A percentile compares a stretch with the other conserved stretches of the same genome.
These are phyloP conservation scores for Cichlasoma orientale DNA, from an alignment of 2,797 vertebrate genomes.

Conservation along the genomic window DNA sequence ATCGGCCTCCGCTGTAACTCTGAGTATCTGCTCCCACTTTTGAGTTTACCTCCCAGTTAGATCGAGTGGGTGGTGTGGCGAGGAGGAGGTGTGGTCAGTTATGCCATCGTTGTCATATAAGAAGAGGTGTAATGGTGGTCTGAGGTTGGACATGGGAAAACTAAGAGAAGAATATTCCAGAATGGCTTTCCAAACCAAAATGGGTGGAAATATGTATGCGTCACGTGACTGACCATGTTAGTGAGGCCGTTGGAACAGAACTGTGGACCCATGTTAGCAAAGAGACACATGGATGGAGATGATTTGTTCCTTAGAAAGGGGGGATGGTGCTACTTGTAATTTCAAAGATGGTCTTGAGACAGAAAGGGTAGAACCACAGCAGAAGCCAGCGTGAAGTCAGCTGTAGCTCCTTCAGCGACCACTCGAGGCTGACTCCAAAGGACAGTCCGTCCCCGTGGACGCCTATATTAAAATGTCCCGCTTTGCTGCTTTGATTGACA, in stretches of 20 bases:
- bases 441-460: too few species aligned
- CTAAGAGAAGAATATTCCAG: conserved; percentile 66
- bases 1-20: not conserved
- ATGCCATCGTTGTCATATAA: conserved; percentile 36
- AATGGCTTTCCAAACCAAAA: conserved; percentile 66
- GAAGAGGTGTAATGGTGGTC: conserved; percentile 39
- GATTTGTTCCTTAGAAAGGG: conserved; percentile 9
- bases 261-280: conserved; percentile 26
- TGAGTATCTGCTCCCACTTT: not conserved
- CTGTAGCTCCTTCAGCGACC: too few species aligned
- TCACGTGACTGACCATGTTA: conserved; percentile 51
- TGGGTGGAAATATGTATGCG: conserved; percentile 64
- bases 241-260: conserved; percentile 24
- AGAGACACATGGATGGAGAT: conserved; percentile 40
- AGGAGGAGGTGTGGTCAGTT: conserved; percentile 42
- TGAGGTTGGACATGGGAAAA: conserved; percentile 51
- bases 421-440: too few species aligned
- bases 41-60: conserved; percentile 42
- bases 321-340: not conserved
- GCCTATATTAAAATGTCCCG: too few species aligned
- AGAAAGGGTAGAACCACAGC: not conserved
- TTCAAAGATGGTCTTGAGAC: not conserved
- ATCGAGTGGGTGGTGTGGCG: conserved; percentile 39
- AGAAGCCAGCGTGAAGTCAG: not conserved
- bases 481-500: not conserved